A percentile compares a stretch with the other conserved stretches of the same genome.
Evolutionary conservation across 2,113 vertebrate species (phyloP).

Genomic region (Synodontis membranacea): DNA sequence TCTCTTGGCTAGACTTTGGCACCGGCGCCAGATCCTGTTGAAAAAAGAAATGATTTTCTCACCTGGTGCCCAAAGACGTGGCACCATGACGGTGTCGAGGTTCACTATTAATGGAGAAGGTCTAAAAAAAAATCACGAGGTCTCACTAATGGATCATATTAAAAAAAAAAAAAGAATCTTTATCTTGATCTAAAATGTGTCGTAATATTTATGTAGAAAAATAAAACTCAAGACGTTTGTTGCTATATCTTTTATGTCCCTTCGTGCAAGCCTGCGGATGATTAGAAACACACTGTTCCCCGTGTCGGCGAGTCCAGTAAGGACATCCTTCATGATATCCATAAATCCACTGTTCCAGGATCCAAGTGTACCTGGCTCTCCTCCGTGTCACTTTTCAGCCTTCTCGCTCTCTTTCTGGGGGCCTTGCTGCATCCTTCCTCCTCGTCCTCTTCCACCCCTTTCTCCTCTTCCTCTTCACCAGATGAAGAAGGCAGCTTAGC

Average conservation of each 20-base stretch:
- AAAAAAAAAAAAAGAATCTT: neutral
- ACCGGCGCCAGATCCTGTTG: conserved; percentile 5
- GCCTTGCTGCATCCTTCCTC: conserved; percentile 37
- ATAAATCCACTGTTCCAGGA: neutral
- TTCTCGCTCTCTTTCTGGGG: conserved; percentile 59
- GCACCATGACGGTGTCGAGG: neutral
- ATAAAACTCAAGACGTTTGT: neutral
- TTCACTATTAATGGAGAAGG: neutral
- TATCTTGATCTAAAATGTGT: neutral
- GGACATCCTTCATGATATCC: neutral
- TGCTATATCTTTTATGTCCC: neutral
- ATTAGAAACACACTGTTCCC: neutral
- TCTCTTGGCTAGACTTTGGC: neutral
- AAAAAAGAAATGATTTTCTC: too few species aligned
- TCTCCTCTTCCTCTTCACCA: conserved; percentile 48
- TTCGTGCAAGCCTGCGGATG: neutral
- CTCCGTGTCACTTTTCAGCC: conserved; percentile 42
- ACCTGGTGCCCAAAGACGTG: neutral
- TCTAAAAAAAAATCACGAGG: too few species aligned
- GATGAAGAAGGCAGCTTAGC: neutral
- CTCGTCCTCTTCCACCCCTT: conserved; percentile 48
- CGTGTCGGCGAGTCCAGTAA: neutral
- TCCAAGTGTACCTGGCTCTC: conserved; percentile 38
- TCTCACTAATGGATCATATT: neutral
- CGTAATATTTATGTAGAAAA: neutral